These are phyloP conservation scores for Melipona quadrifasciata DNA, from an alignment of 1,140 invertebrate genomes.

Conservation along the genomic window DNA sequence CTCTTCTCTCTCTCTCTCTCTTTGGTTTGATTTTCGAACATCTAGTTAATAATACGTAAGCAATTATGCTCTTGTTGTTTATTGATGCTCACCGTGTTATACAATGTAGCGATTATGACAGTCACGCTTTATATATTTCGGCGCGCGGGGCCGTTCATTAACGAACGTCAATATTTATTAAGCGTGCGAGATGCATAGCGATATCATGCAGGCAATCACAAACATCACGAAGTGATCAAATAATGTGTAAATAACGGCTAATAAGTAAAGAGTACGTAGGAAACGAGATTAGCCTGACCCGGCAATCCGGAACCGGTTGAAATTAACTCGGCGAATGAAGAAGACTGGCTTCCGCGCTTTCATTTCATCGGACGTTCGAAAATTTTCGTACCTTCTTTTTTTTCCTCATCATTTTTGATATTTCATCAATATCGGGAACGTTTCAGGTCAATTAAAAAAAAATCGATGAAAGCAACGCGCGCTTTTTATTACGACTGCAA, in stretches of 20 bases:
- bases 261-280: background rate
- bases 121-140: constrained; percentile 57
- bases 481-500: background rate
- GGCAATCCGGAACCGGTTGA: background rate
- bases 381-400: background rate
- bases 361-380: background rate
- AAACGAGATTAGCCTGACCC: background rate
- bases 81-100: constrained; percentile 53
- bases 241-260: constrained; percentile 33
- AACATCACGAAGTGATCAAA: constrained; percentile 40
- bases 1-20: constrained; percentile 8
- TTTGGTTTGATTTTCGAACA: constrained; percentile 46
- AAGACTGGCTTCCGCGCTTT: background rate
- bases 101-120: constrained; percentile 54
- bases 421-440: background rate
- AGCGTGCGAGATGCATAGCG: constrained; percentile 44
- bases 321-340: background rate
- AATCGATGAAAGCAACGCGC: background rate
- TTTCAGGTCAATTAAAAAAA: background rate
- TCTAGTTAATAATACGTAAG: constrained; percentile 66
- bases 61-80: constrained; percentile 58
- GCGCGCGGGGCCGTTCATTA: constrained; percentile 50
- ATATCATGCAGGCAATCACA: background rate
- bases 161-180: constrained; percentile 65
- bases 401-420: background rate